Conservation (phyloP, 2,797 vertebrate genomes). For the Myripristis murdjan region DNA sequence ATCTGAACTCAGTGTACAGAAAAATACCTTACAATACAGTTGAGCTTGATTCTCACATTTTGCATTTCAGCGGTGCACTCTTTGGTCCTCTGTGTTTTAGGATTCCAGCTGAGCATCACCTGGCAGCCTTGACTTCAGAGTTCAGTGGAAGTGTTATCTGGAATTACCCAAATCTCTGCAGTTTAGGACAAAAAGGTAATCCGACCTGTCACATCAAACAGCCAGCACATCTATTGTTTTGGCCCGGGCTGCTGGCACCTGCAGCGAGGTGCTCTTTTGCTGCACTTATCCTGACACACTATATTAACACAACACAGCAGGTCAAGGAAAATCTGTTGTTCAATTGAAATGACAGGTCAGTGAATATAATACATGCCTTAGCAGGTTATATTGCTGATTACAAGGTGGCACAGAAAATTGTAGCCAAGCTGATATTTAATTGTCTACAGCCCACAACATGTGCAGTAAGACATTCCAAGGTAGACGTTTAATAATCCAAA, state of each 20-base stretch:
- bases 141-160: conserved; percentile 32
- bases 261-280: conserved; percentile 2
- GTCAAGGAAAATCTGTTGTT: conserved; percentile 16
- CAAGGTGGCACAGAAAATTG: no score
- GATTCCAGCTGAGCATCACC: not conserved
- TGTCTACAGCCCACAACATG: no score
- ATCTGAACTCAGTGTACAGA: no score
- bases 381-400: no score
- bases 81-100: not conserved
- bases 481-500: no score
- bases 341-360: conserved; percentile 1
- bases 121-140: conserved; percentile 16
- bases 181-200: conserved; percentile 47
- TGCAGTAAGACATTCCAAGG: no score
- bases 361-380: not conserved
- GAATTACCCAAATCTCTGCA: conserved; percentile 64
- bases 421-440: no score
- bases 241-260: not conserved
- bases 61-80: not conserved
- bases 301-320: conserved; percentile 7
- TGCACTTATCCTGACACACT: conserved; percentile 3
- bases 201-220: conserved; percentile 58
- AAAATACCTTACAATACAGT: not conserved
- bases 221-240: conserved; percentile 11
- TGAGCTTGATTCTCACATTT: not conserved